Evolutionary conservation across 2,113 vertebrate genomes (phyloP).

Genomic region (Phainopepla nitens): DNA sequence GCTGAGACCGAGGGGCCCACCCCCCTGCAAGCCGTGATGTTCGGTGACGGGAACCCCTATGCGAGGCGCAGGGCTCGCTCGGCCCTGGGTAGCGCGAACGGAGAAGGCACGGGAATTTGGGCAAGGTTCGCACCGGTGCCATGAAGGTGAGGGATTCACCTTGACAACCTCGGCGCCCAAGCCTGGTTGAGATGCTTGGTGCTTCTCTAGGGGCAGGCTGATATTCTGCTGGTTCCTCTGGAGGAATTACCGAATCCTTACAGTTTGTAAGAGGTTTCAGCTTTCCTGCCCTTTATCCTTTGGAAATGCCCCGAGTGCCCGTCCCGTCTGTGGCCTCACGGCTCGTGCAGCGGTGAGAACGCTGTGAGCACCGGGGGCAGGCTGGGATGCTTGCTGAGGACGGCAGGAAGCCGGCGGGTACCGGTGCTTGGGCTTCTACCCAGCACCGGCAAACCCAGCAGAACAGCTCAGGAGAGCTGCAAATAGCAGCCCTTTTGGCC

Average conservation of each 20-base stretch:
- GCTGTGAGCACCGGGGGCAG: too few species aligned
- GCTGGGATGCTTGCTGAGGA: neutral
- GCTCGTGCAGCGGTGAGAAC: accelerated
- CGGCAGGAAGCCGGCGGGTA: neutral
- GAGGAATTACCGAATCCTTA: neutral
- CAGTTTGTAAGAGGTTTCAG: neutral
- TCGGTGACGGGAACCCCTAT: accelerated
- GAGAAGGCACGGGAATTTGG: neutral
- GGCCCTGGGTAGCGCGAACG: neutral
- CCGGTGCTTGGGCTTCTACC: neutral
- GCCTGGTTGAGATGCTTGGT: neutral
- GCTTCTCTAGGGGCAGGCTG: neutral
- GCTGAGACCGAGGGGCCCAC: accelerated
- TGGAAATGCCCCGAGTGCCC: accelerated
- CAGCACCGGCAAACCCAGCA: neutral
- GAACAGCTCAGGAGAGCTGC: neutral
- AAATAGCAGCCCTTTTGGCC: neutral
- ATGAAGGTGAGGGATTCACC: accelerated
- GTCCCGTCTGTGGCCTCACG: accelerated
- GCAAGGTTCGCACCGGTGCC: accelerated
- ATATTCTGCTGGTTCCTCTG: neutral
- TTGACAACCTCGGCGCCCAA: accelerated
- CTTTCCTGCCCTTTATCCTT: neutral
- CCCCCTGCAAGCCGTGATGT: neutral
- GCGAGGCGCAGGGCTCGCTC: accelerated